Percentiles rank a stretch among this genome's conserved stretches.
These are phyloP conservation scores for Nephrocerus scutellatus DNA, from an alignment of 2,888 invertebrate species.

Conservation along the genomic window DNA sequence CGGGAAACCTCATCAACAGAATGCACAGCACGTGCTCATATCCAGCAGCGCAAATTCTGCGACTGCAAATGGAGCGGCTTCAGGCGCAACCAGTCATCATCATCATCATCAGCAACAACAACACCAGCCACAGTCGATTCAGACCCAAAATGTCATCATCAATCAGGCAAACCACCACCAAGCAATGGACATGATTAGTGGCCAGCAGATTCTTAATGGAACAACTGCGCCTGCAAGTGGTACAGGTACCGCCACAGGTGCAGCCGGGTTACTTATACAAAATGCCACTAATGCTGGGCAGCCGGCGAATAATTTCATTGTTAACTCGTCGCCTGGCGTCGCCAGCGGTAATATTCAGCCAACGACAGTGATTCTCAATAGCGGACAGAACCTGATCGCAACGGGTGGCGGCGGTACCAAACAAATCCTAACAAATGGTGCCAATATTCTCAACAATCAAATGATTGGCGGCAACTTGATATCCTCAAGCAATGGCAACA, in stretches of 20 bases:
- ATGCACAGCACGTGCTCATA: slow-evolving; percentile 29
- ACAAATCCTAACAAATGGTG: slow-evolving; percentile 27
- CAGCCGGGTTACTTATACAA: slow-evolving; percentile 23
- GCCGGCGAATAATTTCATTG: too few species aligned
- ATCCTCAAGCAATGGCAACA: slow-evolving; percentile 34
- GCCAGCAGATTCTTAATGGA: slow-evolving; percentile 23
- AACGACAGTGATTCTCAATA: slow-evolving; percentile 34
- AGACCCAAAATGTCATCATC: neutral
- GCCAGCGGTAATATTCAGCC: slow-evolving; percentile 28
- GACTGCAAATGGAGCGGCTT: slow-evolving; percentile 14
- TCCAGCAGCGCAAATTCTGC: slow-evolving; percentile 16
- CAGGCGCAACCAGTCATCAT: slow-evolving; percentile 20
- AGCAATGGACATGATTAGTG: slow-evolving; percentile 21
- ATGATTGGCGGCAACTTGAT: slow-evolving; percentile 25
- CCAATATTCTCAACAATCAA: slow-evolving; percentile 30
- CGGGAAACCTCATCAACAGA: slow-evolving; percentile 25
- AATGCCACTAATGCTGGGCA: slow-evolving; percentile 26
- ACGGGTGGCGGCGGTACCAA: slow-evolving; percentile 29
- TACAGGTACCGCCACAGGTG: slow-evolving; percentile 10
- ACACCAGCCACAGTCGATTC: slow-evolving; percentile 7
- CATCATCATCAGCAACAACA: slow-evolving; percentile 26
- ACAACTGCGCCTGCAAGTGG: slow-evolving; percentile 17
- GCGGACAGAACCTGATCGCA: slow-evolving; percentile 30
- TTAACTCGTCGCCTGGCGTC: slow-evolving; percentile 24
- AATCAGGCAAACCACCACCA: slow-evolving; percentile 20